A percentile compares a stretch with the other conserved stretches of the same genome.
Evolutionary conservation across 2,113 vertebrate species (phyloP).

Genomic region (Brevimyrus niger): DNA sequence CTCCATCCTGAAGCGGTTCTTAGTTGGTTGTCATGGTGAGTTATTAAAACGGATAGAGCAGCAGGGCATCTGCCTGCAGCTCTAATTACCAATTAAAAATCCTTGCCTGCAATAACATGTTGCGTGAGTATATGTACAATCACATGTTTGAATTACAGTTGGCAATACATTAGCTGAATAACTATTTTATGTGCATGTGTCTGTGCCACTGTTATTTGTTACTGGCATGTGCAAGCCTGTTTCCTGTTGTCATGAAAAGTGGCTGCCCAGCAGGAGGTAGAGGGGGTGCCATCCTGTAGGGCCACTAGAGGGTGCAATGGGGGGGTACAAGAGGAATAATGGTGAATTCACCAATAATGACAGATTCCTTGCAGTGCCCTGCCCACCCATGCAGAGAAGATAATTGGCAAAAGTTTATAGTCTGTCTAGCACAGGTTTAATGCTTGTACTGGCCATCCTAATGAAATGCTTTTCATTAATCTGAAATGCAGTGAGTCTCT

Average conservation of each 20-base stretch:
- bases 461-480: constrained; percentile 69
- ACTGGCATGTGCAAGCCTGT: background rate
- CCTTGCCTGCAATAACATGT: background rate
- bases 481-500: constrained; percentile 54
- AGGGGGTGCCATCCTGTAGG: background rate
- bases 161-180: background rate
- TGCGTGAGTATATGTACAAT: background rate
- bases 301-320: background rate
- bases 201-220: background rate
- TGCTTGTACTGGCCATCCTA: constrained; percentile 56
- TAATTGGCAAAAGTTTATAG: constrained; percentile 66
- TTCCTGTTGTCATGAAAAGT: background rate
- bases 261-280: background rate
- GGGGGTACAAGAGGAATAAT: background rate
- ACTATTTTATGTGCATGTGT: background rate
- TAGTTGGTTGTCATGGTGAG: constrained; percentile 51
- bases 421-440: constrained; percentile 58
- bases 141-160: background rate
- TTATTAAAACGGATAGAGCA: constrained; percentile 35
- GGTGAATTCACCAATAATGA: background rate
- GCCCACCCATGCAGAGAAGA: constrained; percentile 31
- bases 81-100: background rate
- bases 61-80: constrained; percentile 29
- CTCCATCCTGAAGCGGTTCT: constrained; percentile 38
- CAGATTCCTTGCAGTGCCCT: background rate